Evolutionary conservation across 1,140 invertebrate genomes (phyloP), one percentile per base, ranked within the genome.

Genomic region (Achroia grisella): DNA sequence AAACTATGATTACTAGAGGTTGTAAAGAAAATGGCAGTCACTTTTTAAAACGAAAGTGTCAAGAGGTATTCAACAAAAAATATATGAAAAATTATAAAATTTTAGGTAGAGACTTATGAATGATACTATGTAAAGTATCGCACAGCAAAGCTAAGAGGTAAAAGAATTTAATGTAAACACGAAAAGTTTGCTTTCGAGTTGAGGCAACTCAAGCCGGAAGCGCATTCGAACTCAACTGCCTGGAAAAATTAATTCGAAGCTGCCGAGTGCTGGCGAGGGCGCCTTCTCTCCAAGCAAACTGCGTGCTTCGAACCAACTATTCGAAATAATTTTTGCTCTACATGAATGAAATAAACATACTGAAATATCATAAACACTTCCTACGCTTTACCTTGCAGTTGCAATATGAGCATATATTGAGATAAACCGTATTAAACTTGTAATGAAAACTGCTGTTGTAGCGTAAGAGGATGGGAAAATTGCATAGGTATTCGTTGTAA

Each of bases 141-240:
- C 67, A 53, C 48, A 62, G 70, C 63, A 67, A 73, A 76, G 71
- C 64, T 75, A 66, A 70, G 66, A 77, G 71, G 61, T 70, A 70
- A 72, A 78, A 78, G 73, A 79, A 77, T 75, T 77, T 78, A 70
- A 80, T 75, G 75, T 81, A 78, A 80, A 80, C 72, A 81, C 59
- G 77, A 80, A 79, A 81, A 78, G 72, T 81, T 80, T 79, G 73
- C 74, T 73, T 79, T 80, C 66, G 69, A 79, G 75, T 76, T 78
- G 64, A 71, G 57, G 70, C 70, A 78, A 74, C 76, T 78, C 66
- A 58, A 78, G 74, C 67, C 64, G 71, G 68, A 71, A 73, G 57
- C 65, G 73, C 65, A 83, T 83, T 83, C 70, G 67, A 62, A 74
- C 59, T 80, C 74, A 83, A 79, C 74, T 80, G 74, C 62, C 58